phyloP scores from a whole-genome alignment of 2,113 vertebrate species.

The Protobothrops mucrosquamatus region DNA sequence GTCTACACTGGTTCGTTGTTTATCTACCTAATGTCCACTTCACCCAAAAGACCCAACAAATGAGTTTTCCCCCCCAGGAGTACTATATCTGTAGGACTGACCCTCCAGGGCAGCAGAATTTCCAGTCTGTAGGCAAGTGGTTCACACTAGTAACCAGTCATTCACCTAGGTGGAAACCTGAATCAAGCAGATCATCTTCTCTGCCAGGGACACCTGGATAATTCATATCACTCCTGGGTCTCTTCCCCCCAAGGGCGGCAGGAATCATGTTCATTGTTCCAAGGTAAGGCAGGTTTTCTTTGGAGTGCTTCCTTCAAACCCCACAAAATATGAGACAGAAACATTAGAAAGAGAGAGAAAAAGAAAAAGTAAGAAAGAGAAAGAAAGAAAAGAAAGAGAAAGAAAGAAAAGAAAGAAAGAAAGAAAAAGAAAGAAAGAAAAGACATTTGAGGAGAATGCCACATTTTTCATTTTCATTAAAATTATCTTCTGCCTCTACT shows the following conservation, averaged over 20 bases:
- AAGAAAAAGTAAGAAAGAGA: no score
- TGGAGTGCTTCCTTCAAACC: neutral
- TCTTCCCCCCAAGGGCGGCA: neutral
- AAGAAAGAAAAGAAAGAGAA: no score
- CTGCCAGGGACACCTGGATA: neutral
- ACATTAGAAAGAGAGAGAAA: no score
- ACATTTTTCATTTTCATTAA: neutral
- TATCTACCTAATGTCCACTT: neutral
- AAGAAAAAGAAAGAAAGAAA: neutral
- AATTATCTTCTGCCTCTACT: neutral
- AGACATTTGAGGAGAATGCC: neutral
- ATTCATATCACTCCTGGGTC: neutral
- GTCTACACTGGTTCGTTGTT: neutral
- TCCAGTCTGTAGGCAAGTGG: neutral
- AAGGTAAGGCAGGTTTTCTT: neutral
- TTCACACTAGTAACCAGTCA: neutral
- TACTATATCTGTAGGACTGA: neutral
- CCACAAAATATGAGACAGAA: neutral
- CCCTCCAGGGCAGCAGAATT: neutral
- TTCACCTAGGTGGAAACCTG: neutral
- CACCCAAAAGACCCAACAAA: neutral
- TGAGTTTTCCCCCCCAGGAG: neutral
- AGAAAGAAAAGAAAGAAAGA: no score
- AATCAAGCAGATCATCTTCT: neutral
- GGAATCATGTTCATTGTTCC: neutral